A percentile compares a stretch with the other conserved stretches of the same genome.
Conservation (phyloP, 2,113 vertebrate genomes). For the crab-eating macaque (Macaca fascicularis) region DNA sequence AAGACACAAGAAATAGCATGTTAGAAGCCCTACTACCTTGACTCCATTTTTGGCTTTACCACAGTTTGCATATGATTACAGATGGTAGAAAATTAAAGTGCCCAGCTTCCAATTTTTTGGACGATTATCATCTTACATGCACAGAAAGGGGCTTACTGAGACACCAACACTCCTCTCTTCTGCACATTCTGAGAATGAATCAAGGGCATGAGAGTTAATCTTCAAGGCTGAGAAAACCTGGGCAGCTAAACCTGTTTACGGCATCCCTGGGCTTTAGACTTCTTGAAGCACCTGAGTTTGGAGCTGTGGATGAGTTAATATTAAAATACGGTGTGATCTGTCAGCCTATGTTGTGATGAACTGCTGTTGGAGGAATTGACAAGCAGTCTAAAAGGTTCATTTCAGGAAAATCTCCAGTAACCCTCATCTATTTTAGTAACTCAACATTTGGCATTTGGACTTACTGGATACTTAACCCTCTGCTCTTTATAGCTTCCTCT, state of each 20-base stretch:
- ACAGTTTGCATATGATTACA: constrained; percentile 39
- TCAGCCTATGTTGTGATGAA: constrained; percentile 72
- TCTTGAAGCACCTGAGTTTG: constrained; percentile 73
- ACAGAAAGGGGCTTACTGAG: neutral
- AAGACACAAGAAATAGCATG: constrained; percentile 36
- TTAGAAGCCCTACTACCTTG: neutral
- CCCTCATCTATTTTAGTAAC: constrained; percentile 54
- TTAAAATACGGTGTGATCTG: constrained; percentile 71
- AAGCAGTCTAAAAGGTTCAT: constrained; percentile 72
- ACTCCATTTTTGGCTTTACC: constrained; percentile 46
- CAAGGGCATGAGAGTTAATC: constrained; percentile 55
- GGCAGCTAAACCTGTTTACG: constrained; percentile 57
- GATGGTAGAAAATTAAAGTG: constrained; percentile 34
- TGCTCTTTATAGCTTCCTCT: neutral
- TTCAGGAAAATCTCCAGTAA: constrained; percentile 75
- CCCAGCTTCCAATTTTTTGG: neutral
- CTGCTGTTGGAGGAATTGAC: constrained; percentile 72
- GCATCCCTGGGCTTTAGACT: constrained; percentile 56
- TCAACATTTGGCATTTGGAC: constrained; percentile 60
- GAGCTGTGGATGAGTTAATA: constrained; percentile 73
- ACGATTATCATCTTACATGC: neutral
- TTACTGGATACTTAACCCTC: constrained; percentile 40
- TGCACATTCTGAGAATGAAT: neutral
- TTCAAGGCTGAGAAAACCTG: constrained; percentile 44
- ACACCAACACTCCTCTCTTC: neutral